Base-by-base conservation (phyloP, 2,888 invertebrate genomes). In the Geotrupes spiniger region DNA sequence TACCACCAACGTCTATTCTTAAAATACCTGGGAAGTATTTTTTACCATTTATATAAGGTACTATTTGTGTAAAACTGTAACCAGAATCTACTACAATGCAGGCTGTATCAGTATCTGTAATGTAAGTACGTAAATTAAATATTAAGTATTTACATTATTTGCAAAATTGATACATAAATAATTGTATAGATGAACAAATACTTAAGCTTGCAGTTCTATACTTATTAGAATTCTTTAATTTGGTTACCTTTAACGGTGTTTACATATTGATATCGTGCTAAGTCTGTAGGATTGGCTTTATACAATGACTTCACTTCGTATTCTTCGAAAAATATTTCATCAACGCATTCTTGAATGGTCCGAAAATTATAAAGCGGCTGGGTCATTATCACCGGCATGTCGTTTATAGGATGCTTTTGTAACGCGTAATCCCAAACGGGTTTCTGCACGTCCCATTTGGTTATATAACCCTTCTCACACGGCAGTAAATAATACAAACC, bases 321-420 rank as follows among this genome's bases (percentile, higher is more conserved):
- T 69, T 98, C 96, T 72, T 99, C 99, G 72, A 98, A 99, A 61
- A 99, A 87, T 58, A 99, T 90, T 73, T 99, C 98, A 31, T 90
- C 87, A 76, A 92, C 88, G 0, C 89, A 91, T 73, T 98, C 96
- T 72, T 96, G 93, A 43, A 94, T 85, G 1, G 92, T 89, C 1
- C 84, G 78, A 69, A 98, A 97, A 70, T 98, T 96, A 66, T 92
- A 92, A 58, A 90, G 80, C 0, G 99, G 97, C 66, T 99, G 98
- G 0, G 98, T 98, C 25, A 98, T 76, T 2, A 98, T 82, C 1
- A 96, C 72, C 2, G 88, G 85, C 1, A 85, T 84, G 42, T 92
- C 89, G 52, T 81, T 81, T 42, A 90, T 79, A 62, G 87, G 85
- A 1, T 88, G 87, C 58, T 89, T 85, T 59, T 93, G 91, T 59